Evolutionary conservation across 2,797 vertebrate species (phyloP), one percentile per base, ranked within the genome.

Genomic region (Coendou prehensilis): DNA sequence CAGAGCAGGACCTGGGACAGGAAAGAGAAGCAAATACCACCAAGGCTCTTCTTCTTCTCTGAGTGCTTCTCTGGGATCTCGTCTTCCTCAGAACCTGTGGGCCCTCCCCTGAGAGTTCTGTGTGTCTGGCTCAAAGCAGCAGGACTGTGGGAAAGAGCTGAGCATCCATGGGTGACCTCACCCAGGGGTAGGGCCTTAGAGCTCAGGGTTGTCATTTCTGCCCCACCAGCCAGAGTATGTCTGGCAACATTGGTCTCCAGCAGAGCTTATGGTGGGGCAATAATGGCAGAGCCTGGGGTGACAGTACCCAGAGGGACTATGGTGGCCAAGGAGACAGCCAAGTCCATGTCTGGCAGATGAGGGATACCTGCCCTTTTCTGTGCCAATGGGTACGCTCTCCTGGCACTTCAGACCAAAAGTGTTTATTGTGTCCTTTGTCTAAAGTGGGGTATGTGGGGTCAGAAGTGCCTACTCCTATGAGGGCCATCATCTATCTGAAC

Each of bases 381-480:
- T 93, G 91, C 94, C 59, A 59, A 1, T 30, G 59, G 59, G 63
- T 91, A 63, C 33, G 71, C 84, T 90, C 75, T 85, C 41, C 75
- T 50, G 75, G 90, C 63, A 50, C 45, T 88, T 89, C 23, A 91
- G 80, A 95, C 96, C 96, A 85, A 79, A 96, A 97, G 73, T 91
- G 89, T 96, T 95, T 20, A 37, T 88, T 78, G 93, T 95, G 92
- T 63, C 78, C 28, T 95, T 97, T 89, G 84, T 94, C 61, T 87
- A 84, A 79, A 37, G 57, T 13, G 76, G 59, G 59, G 69, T 63
- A 69, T 73, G 71, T 85, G 80, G 73, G 59, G 71, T 87, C 63
- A n/a, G 83, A 61, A 86, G 63, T 37, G 26, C 57, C 67, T 14
- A 33, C 15, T 89, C 54, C 59, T 56, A 15, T 11, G 41, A 56